Evolutionary conservation across 1,140 invertebrate genomes (phyloP).

Genomic region (Eurosta solidaginis): DNA sequence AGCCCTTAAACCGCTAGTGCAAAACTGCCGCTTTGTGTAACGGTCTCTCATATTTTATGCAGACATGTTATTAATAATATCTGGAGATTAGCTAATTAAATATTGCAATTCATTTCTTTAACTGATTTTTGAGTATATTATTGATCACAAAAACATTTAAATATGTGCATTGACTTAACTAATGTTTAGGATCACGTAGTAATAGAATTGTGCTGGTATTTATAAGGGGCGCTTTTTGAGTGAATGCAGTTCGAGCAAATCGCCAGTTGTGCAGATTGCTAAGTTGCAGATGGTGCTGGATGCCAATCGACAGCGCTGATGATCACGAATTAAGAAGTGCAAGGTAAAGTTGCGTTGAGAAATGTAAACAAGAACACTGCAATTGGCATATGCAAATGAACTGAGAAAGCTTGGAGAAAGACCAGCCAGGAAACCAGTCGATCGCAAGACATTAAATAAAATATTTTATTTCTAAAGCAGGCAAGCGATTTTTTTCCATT

Average conservation of each 20-base stretch:
- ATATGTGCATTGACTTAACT: no score
- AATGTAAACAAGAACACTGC: constrained; percentile 51
- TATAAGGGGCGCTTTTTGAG: background rate
- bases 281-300: constrained; percentile 11
- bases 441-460: constrained; percentile 55
- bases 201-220: no score
- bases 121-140: no score
- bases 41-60: no score
- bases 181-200: no score
- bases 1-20: no score
- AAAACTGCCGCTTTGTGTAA: no score
- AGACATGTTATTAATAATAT: no score
- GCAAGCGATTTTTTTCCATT: no score
- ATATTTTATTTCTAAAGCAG: constrained; percentile 57
- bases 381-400: constrained; percentile 35
- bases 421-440: constrained; percentile 15
- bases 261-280: constrained; percentile 1
- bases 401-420: constrained; percentile 35
- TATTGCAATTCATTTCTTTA: no score
- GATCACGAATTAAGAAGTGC: constrained; percentile 1
- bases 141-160: no score
- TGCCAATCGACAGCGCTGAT: background rate
- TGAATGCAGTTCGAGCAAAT: background rate
- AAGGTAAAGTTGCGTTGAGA: background rate
- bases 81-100: no score